Percentiles rank a stretch among this genome's conserved stretches.
Conservation (phyloP, 2,797 vertebrate genomes). For the Clarias laeviceps region DNA sequence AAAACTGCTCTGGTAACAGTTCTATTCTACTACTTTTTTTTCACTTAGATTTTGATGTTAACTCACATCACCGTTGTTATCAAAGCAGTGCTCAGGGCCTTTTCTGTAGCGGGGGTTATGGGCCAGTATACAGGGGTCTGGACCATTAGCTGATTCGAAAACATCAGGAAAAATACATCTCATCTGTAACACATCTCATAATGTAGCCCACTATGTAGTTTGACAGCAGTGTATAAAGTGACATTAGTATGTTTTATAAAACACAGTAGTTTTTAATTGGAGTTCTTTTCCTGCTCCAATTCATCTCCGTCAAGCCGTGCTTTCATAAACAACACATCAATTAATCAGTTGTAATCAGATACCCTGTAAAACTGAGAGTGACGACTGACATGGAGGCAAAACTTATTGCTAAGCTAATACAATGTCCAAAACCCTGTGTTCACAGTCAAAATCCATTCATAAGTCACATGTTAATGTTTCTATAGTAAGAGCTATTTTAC, state of each 20-base stretch:
- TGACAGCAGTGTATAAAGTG: conserved; percentile 10
- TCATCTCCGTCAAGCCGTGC: background rate
- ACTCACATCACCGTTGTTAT: conserved; percentile 90
- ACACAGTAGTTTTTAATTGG: background rate
- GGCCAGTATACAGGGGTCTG: conserved; percentile 92
- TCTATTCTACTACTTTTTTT: too few relatives aligned
- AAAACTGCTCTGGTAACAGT: background rate
- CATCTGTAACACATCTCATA: conserved; percentile 10
- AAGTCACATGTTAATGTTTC: background rate
- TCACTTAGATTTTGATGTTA: background rate
- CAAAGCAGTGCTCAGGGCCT: conserved; percentile 94
- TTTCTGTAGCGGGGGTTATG: conserved; percentile 95
- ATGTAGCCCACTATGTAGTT: background rate
- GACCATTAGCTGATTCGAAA: conserved; percentile 84
- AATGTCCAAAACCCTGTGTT: background rate
- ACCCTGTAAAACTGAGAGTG: background rate
- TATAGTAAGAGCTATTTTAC: background rate
- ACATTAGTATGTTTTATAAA: background rate
- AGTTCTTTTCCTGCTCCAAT: conserved; percentile 17
- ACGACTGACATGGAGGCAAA: background rate
- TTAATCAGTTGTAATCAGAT: conserved; percentile 16
- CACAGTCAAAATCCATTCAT: background rate
- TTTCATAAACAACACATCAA: conserved; percentile 8
- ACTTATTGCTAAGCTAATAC: background rate
- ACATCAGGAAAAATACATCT: conserved; percentile 59